A percentile compares a stretch with the other conserved stretches of the same genome.
Conservation (phyloP, 53 echinoderm and acorn worm species). For the Temnopleurus reevesii region DNA sequence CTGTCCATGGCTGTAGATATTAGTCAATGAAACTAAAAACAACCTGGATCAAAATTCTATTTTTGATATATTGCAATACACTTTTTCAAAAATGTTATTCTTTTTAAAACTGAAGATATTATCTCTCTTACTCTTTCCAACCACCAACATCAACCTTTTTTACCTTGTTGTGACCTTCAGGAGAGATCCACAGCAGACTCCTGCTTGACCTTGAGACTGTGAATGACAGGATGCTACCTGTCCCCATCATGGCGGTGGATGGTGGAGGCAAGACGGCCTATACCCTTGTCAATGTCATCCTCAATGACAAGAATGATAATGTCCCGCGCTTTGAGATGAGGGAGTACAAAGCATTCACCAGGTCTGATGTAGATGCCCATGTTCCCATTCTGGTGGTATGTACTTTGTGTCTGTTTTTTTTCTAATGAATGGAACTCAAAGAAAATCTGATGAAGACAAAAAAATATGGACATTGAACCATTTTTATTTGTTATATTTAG, state of each 20-base stretch:
- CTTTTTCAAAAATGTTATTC: too few relatives aligned
- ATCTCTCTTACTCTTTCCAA: neutral
- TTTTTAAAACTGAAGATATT: too few relatives aligned
- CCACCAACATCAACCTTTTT: neutral
- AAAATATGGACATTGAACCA: too few relatives aligned
- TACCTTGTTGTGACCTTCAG: conserved; percentile 55
- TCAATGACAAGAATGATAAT: conserved; percentile 90
- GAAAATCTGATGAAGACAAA: too few relatives aligned
- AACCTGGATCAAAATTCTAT: too few relatives aligned
- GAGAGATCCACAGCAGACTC: conserved; percentile 78
- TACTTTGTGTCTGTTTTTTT: too few relatives aligned
- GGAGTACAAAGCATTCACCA: conserved; percentile 72
- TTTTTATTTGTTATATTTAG: too few relatives aligned
- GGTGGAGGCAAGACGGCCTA: conserved; percentile 81
- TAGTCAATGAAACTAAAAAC: too few relatives aligned
- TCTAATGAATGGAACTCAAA: too few relatives aligned
- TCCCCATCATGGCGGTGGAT: conserved; percentile 88
- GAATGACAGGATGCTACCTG: conserved; percentile 67
- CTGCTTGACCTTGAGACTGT: conserved; percentile 76
- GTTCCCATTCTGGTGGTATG: conserved; percentile 71
- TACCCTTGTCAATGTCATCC: conserved; percentile 85
- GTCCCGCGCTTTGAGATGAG: conserved; percentile 81
- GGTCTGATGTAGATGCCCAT: conserved; percentile 55
- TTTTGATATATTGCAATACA: too few relatives aligned
- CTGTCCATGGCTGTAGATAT: too few relatives aligned